Conservation (phyloP, 2,888 invertebrate species). For the Acanthacorydalis orientalis region DNA sequence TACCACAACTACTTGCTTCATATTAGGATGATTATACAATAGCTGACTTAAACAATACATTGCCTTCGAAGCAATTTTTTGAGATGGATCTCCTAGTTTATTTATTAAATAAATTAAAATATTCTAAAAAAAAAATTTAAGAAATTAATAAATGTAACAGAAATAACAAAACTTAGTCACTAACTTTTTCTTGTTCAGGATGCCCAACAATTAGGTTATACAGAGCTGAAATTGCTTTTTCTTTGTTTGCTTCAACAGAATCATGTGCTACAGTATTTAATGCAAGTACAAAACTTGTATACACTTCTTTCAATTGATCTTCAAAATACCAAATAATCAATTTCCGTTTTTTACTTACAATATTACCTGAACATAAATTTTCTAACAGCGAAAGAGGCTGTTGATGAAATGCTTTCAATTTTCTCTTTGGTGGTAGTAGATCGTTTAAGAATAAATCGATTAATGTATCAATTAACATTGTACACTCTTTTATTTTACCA, state of each 20-base stretch:
- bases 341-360: constrained; percentile 43
- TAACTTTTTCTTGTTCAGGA: constrained; percentile 70
- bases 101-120: constrained; percentile 73
- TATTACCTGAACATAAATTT: constrained; percentile 43
- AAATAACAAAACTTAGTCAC: constrained; percentile 1
- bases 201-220: constrained; percentile 58
- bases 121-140: constrained; percentile 28
- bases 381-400: constrained; percentile 40
- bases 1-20: constrained; percentile 72
- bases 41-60: constrained; percentile 72
- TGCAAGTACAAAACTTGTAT: constrained; percentile 46
- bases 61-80: constrained; percentile 75
- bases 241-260: constrained; percentile 61
- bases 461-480: constrained; percentile 53
- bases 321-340: constrained; percentile 79
- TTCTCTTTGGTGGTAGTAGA: constrained; percentile 44
- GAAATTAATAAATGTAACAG: background rate
- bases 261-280: constrained; percentile 61
- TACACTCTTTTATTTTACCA: constrained; percentile 56
- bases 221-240: constrained; percentile 61
- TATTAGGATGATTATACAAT: constrained; percentile 71
- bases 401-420: constrained; percentile 47
- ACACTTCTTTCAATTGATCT: constrained; percentile 62
- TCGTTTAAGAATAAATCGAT: constrained; percentile 62
- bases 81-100: constrained; percentile 87